These are phyloP conservation scores for Cheilosia grossa DNA, from an alignment of 2,888 invertebrate genomes.

Conservation along the genomic window DNA sequence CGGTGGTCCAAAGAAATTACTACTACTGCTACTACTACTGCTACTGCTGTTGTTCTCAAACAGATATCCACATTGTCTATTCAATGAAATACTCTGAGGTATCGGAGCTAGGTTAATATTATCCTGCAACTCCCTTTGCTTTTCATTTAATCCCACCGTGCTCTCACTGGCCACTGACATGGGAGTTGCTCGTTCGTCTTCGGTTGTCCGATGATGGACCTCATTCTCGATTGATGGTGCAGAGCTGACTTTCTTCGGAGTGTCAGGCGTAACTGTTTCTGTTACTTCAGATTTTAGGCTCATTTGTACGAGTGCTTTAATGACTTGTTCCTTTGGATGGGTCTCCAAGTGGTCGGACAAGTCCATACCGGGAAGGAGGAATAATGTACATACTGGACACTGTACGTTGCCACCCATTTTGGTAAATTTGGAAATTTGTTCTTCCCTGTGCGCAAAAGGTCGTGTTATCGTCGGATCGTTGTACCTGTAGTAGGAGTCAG, in stretches of 20 bases:
- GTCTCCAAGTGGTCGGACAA: constrained; percentile 92
- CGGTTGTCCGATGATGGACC: constrained; percentile 23
- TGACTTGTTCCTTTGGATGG: constrained; percentile 94
- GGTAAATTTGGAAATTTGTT: constrained; percentile 44
- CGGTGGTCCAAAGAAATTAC: constrained; percentile 66
- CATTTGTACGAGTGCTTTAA: constrained; percentile 88
- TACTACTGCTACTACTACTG: constrained; percentile 54
- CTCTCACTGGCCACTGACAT: constrained; percentile 38
- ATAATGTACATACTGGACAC: constrained; percentile 94
- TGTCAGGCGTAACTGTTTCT: constrained; percentile 53
- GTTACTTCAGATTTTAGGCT: constrained; percentile 64
- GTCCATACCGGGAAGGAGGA: constrained; percentile 91
- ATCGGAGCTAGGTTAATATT: constrained; percentile 11
- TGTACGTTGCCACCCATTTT: constrained; percentile 83
- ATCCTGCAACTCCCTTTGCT: constrained; percentile 27
- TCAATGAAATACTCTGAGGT: constrained; percentile 33
- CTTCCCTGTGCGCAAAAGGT: constrained; percentile 20
- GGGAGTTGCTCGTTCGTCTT: constrained; percentile 46
- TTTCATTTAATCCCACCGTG: constrained; percentile 23
- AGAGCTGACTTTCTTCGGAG: constrained; percentile 44
- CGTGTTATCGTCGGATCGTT: constrained; percentile 5
- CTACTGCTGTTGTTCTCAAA: constrained; percentile 64
- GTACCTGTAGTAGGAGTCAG: constrained; percentile 10
- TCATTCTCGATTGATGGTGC: constrained; percentile 33
- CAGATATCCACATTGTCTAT: constrained; percentile 52